Conservation (phyloP, 2,797 vertebrate genomes). For the Enteromius viviparus region DNA sequence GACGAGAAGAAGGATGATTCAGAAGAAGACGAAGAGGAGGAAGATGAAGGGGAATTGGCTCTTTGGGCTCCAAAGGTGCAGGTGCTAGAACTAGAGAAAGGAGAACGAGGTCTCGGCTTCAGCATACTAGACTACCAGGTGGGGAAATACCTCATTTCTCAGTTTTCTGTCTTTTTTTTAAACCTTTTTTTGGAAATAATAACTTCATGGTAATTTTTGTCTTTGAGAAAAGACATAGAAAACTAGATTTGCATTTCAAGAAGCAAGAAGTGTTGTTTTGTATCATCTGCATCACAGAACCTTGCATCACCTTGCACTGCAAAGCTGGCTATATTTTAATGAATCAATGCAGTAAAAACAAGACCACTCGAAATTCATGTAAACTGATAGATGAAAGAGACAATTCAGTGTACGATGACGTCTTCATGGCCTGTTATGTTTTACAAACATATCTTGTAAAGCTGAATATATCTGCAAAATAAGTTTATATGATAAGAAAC, state of each 20-base stretch:
- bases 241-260: background rate
- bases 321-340: background rate
- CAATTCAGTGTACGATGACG: background rate
- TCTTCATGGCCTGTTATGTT: background rate
- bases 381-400: background rate
- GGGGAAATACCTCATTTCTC: conserved; percentile 23
- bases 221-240: background rate
- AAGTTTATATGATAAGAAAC: background rate
- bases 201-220: background rate
- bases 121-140: conserved; percentile 99
- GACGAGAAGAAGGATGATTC: conserved; percentile 62
- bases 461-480: background rate
- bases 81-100: conserved; percentile 86
- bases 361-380: background rate
- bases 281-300: background rate
- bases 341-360: background rate
- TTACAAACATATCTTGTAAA: background rate
- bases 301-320: background rate
- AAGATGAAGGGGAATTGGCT: conserved; percentile 86
- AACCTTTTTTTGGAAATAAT: background rate
- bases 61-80: conserved; percentile 90
- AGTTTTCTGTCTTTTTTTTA: background rate
- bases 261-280: background rate
- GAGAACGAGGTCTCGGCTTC: conserved; percentile 89
- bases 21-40: conserved; percentile 80